Percentiles rank a stretch among this genome's conserved stretches.
Evolutionary conservation across 1,140 invertebrate species (phyloP).

Genomic region (Heliconius hewitsoni): DNA sequence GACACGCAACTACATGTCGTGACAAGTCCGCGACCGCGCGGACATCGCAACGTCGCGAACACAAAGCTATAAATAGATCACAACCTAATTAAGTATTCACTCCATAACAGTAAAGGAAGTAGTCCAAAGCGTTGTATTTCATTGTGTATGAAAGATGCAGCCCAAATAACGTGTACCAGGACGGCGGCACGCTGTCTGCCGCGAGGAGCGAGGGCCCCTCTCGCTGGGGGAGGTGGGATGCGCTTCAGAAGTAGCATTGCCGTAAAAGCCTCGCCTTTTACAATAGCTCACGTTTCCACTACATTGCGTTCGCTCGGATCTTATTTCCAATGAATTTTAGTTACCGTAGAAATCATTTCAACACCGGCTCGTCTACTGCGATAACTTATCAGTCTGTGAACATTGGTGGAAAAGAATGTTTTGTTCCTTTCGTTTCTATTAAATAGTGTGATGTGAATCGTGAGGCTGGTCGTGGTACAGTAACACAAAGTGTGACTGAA

Average conservation of each 20-base stretch:
- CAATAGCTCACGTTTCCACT: conserved; percentile 66
- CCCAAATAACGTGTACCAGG: conserved; percentile 35
- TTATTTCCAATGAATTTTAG: conserved; percentile 69
- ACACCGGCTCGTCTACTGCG: conserved; percentile 31
- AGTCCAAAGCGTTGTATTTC: conserved; percentile 14
- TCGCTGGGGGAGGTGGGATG: conserved; percentile 18
- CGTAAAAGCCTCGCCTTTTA: conserved; percentile 59
- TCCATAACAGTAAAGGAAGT: background rate
- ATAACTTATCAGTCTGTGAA: conserved; percentile 34
- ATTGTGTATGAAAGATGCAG: conserved; percentile 16
- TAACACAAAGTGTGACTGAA: too few relatives aligned
- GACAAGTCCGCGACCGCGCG: too few relatives aligned
- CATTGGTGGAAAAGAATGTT: conserved; percentile 9
- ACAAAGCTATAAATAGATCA: background rate
- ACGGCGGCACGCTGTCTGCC: conserved; percentile 51
- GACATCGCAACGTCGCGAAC: too few relatives aligned
- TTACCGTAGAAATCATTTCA: conserved; percentile 45
- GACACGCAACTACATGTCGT: too few relatives aligned
- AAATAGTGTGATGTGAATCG: too few relatives aligned
- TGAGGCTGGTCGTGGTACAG: background rate
- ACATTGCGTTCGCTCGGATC: conserved; percentile 62
- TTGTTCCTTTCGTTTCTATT: conserved; percentile 24
- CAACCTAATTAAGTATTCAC: background rate
- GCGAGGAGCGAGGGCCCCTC: conserved; percentile 13
- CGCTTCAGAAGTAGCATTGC: conserved; percentile 31